Percentiles rank a stretch among this genome's conserved stretches.
phyloP scores from a whole-genome alignment of 2,113 vertebrate genomes.

The Barnardius zonarius region DNA sequence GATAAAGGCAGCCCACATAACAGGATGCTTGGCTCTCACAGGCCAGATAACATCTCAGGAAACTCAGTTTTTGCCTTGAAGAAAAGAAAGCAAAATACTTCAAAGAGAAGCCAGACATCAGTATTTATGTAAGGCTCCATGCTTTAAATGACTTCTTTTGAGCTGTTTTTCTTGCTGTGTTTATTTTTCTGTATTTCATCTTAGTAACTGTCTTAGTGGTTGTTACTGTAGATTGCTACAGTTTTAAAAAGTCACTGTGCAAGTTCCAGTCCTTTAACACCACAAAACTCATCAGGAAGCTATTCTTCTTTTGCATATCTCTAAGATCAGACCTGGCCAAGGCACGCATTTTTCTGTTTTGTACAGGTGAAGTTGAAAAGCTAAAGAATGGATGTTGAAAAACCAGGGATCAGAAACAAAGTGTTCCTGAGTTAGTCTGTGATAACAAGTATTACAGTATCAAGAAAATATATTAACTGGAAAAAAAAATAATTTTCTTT shows the following conservation, averaged over 20 bases:
- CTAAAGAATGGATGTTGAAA: not conserved
- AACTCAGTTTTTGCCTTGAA: not conserved
- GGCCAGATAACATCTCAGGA: not conserved
- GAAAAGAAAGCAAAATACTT: not conserved
- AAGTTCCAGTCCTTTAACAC: not conserved
- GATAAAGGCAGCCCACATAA: not conserved
- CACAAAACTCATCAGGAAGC: fast-evolving
- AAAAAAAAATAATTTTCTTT: not conserved
- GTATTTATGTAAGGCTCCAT: not conserved
- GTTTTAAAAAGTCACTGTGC: not conserved
- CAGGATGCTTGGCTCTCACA: not conserved
- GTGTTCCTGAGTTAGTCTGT: not conserved
- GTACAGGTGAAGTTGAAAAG: not conserved
- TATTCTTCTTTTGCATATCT: not conserved
- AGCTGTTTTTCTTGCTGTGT: not conserved
- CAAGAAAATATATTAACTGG: not conserved
- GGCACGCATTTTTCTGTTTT: not conserved
- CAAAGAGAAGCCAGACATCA: not conserved
- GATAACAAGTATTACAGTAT: not conserved
- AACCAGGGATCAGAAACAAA: not conserved
- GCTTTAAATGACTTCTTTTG: not conserved
- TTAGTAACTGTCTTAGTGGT: not conserved
- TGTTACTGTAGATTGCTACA: not conserved
- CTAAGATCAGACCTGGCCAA: not conserved
- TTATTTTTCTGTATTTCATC: not conserved